These are phyloP conservation scores for Octomys mimax DNA, from an alignment of 2,797 vertebrate genomes.

Conservation along the genomic window DNA sequence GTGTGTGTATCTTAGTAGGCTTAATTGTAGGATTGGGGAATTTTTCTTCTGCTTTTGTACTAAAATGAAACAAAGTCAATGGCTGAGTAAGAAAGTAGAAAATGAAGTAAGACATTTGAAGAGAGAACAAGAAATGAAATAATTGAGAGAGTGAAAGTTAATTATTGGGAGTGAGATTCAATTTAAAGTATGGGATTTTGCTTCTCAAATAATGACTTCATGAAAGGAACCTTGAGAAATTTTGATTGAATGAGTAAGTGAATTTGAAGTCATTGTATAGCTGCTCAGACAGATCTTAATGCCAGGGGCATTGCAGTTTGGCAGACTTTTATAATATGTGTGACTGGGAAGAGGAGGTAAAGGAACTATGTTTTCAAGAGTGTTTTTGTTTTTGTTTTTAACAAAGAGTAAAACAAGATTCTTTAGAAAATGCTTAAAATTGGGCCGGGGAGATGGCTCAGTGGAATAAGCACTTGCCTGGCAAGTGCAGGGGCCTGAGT, in stretches of 20 bases:
- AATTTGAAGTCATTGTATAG: constrained; percentile 18
- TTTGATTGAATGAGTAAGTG: not conserved
- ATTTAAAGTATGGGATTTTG: constrained; percentile 17
- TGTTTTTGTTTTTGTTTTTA: not conserved
- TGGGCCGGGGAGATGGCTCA: too few species aligned
- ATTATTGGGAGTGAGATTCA: not conserved
- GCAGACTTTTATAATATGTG: not conserved
- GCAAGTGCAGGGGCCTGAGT: too few species aligned
- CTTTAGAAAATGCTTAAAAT: not conserved
- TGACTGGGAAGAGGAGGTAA: not conserved
- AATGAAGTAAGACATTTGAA: not conserved
- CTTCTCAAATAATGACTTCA: not conserved
- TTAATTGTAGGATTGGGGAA: not conserved
- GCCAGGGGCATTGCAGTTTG: not conserved
- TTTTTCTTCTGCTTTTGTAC: not conserved
- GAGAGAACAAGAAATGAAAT: constrained; percentile 8
- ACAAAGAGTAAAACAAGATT: not conserved
- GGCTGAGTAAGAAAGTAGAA: not conserved
- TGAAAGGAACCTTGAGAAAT: not conserved
- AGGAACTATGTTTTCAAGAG: constrained; percentile 24
- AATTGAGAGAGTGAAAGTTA: not conserved
- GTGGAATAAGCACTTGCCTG: too few species aligned
- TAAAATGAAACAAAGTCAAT: not conserved
- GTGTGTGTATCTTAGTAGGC: not conserved
- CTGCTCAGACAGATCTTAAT: not conserved